Conservation (phyloP, 2,113 vertebrate species). For the Fregetta grallaria region DNA sequence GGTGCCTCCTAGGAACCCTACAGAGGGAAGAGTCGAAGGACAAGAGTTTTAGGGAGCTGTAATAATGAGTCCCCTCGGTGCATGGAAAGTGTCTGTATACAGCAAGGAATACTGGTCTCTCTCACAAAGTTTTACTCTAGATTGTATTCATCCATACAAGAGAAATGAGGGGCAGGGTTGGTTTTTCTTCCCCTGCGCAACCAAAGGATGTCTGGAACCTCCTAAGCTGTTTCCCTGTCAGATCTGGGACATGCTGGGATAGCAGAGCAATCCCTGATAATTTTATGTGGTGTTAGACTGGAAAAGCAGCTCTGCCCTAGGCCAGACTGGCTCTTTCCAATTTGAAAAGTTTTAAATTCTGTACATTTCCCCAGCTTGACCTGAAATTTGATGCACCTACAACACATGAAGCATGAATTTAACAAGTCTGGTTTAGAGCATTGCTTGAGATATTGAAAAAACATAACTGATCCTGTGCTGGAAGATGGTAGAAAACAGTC, state of each 20-base stretch:
- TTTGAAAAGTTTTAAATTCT: background rate
- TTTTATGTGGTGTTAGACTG: background rate
- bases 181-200: background rate
- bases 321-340: background rate
- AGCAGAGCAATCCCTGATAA: background rate
- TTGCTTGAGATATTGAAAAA: background rate
- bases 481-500: background rate
- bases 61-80: rapidly evolving
- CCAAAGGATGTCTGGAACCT: background rate
- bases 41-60: background rate
- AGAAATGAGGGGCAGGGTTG: background rate
- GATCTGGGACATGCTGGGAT: background rate
- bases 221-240: background rate
- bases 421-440: background rate
- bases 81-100: background rate
- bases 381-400: background rate
- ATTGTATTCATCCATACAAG: too few relatives aligned
- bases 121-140: too few relatives aligned
- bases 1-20: background rate
- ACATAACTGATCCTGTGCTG: background rate
- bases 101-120: background rate
- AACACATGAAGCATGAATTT: rapidly evolving
- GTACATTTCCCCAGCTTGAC: background rate
- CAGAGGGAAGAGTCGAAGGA: background rate
- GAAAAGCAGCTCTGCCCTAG: background rate